These are phyloP conservation scores for Tragelaphus buxtoni DNA, from an alignment of 2,113 vertebrate genomes.

Conservation along the genomic window DNA sequence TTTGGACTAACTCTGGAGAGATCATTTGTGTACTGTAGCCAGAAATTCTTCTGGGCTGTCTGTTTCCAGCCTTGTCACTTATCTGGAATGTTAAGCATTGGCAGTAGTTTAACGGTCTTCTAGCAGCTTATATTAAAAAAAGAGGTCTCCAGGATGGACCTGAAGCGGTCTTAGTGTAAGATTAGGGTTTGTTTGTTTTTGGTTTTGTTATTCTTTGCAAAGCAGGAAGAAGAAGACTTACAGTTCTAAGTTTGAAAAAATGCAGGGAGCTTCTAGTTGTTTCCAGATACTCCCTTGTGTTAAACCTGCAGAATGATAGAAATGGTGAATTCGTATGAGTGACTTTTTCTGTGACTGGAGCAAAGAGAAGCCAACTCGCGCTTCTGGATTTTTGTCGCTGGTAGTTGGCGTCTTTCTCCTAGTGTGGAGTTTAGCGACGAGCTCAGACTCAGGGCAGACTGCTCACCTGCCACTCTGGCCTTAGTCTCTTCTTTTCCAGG, in stretches of 20 bases:
- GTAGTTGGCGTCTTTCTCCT: neutral
- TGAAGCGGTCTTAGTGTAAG: neutral
- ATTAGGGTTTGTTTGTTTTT: neutral
- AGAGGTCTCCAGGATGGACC: neutral
- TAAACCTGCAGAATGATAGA: neutral
- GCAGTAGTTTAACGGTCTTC: conserved; percentile 23
- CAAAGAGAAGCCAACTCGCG: neutral
- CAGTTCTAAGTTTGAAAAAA: neutral
- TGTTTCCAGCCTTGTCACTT: conserved; percentile 55
- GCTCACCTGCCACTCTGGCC: neutral
- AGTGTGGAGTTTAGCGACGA: neutral
- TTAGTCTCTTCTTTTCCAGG: neutral
- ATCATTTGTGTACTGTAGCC: conserved; percentile 33
- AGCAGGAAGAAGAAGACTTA: neutral
- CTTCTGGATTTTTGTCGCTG: neutral
- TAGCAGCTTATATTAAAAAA: neutral
- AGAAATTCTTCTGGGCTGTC: conserved; percentile 41
- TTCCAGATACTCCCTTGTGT: neutral
- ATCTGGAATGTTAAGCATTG: conserved; percentile 57
- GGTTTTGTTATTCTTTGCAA: neutral
- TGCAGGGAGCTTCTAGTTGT: neutral
- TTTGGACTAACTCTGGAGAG: conserved; percentile 53
- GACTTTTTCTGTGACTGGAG: neutral
- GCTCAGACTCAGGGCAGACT: neutral
- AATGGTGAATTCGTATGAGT: neutral